phyloP scores from a whole-genome alignment of 1,140 invertebrate species.

The Cydia strobilella region DNA sequence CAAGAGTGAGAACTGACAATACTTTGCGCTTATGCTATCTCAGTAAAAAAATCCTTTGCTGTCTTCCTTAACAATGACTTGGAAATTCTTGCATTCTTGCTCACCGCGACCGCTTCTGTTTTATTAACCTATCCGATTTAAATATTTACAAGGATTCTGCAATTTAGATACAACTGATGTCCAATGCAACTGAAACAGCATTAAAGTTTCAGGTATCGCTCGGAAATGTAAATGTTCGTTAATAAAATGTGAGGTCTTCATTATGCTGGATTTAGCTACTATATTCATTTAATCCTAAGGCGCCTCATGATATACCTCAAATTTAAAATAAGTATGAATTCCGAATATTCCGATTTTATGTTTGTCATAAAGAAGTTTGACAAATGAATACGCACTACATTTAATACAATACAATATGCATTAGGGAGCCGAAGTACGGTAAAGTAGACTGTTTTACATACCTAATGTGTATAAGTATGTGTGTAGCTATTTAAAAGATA shows the following conservation, averaged over 20 bases:
- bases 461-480: no score
- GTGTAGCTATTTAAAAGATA: neutral
- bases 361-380: no score
- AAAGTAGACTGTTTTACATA: no score
- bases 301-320: no score
- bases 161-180: conserved; percentile 72
- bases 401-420: no score
- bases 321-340: no score
- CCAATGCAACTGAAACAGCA: no score
- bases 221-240: conserved; percentile 10
- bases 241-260: conserved; percentile 33
- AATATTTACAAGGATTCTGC: conserved; percentile 69
- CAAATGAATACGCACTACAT: no score
- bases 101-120: neutral
- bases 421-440: no score
- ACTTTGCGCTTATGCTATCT: neutral
- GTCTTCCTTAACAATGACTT: neutral
- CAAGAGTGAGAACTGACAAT: no score
- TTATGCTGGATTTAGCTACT: neutral
- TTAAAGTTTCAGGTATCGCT: conserved; percentile 37
- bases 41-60: neutral
- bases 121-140: conserved; percentile 51
- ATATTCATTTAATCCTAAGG: neutral
- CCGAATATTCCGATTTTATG: no score
- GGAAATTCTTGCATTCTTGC: neutral